Evolutionary conservation across 2,797 vertebrate genomes (phyloP), one percentile per base, ranked within the genome.

Genomic region (Gymnoscopelus microlampas): DNA sequence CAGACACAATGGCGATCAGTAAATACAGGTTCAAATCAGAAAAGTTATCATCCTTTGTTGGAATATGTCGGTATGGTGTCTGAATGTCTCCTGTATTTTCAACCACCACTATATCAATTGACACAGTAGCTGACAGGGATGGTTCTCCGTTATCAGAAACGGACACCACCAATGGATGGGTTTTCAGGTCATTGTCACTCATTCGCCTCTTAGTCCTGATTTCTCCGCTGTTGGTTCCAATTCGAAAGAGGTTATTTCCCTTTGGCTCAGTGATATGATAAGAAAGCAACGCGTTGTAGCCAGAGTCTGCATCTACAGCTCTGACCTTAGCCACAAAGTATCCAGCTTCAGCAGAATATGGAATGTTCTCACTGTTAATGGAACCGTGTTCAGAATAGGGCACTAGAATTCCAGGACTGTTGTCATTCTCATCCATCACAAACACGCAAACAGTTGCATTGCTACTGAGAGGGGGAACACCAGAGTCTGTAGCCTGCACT

Each of bases 311-410:
- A 19, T 19, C 19, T 19, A 19, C 19, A 19, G 19, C 19, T 19
- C 19, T 19, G 19, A 19, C 19, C 19, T 19, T 19, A 19, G 19
- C 19, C 19, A 19, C 19, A 19, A 19, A 19, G 19, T 19, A 19
- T 19, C 19, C 19, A 19, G 19, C 19, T 19, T 19, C 19, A 19
- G 19, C 19, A 19, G 19, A 19, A 93, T 91, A 68, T 87, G 94
- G 81, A 94, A 96, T 85, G 93, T 77, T 87, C 93, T 92, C 78
- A 1, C 94, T 80, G 65, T 92, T 94, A 83, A 96, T 93, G 44
- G 92, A 83, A 14, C 91, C 91, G 0, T 93, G 93, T 32, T 94
- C 91, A 79, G 95, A 95, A 90, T 95, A 93, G 50, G 95, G 92
- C 63, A 93, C 91, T 24, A 86, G 78, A 68, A 83, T 74, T 63